Base-by-base conservation (phyloP, 2,113 vertebrate species). In the Brienomyrus brachyistius region DNA sequence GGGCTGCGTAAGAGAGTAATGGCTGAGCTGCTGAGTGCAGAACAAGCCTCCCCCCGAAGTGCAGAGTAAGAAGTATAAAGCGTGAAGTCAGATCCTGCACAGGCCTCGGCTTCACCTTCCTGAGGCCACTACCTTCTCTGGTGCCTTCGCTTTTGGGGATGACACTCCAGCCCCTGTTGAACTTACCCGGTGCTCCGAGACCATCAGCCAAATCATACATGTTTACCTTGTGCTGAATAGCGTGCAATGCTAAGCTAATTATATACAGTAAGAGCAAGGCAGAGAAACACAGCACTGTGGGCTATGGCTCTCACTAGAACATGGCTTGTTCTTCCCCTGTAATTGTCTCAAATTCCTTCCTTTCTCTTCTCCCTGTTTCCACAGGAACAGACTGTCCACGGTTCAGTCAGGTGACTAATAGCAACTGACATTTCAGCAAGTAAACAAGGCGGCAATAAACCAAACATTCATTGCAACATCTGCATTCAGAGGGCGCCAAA, bases 401-500 rank as follows among this genome's bases (percentile, higher is more conserved):
- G 89, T 66, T 86, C 80, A 51, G 23, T 50, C 31, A 83, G 43
- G 27, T 59, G 50, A 70, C 77, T 91, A 50, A 85, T 54, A 91
- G 87, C 87, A 89, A 90, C 88, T 89, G 87, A 88, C 87, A 88
- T 88, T 45, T 51, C 8, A 43, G 17, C 87, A 88, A 43, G 54
- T 62, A 88, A 59, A 88, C 43, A 66, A 23, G 15, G 10, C 3
- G 17, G 87, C 50, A 21, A 47, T 62, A 23, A 66, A 51, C 54
- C 21, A 66, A 66, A 88, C 88, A 86, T 62, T 10, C 84, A 35
- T 19, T 74, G 31, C 51, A 90, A 86, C 83, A 74, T 50, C 87
- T 90, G 90, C 54, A 74, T 84, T 66, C 48, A 86, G 90, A 88
- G 83, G 91, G 84, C 89, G 91, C 89, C 90, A 84, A 89, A 93